Evolutionary conservation across 2,888 invertebrate genomes (phyloP).

Genomic region (Ceramica pisi): DNA sequence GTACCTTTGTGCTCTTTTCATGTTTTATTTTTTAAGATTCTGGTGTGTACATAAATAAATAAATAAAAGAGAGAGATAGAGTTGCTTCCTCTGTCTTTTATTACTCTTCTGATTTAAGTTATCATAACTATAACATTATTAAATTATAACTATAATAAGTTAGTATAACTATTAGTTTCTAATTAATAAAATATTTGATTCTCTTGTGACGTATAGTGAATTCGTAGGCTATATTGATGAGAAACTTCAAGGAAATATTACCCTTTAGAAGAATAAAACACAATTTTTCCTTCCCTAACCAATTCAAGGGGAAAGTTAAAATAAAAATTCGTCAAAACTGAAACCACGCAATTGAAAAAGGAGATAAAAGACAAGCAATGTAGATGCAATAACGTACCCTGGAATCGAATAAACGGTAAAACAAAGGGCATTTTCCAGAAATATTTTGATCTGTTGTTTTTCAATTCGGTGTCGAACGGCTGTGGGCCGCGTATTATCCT

Average conservation of each 20-base stretch:
- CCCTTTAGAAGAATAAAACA: neutral
- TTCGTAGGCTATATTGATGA: neutral
- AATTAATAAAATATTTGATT: neutral
- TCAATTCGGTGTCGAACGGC: conserved; percentile 58
- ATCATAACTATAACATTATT: too few species aligned
- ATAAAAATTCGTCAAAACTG: conserved; percentile 39
- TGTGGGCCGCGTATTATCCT: conserved; percentile 50
- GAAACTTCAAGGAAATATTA: conserved; percentile 19
- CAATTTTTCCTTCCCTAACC: neutral
- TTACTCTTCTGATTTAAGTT: too few species aligned
- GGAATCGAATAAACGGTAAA: conserved; percentile 49
- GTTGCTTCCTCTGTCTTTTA: too few species aligned
- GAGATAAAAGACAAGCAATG: conserved; percentile 41
- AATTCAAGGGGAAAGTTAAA: conserved; percentile 25
- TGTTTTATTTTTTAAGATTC: too few species aligned
- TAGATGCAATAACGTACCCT: conserved; percentile 50
- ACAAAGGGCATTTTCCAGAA: conserved; percentile 43
- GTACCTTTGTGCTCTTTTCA: too few species aligned
- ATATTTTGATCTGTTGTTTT: conserved; percentile 64
- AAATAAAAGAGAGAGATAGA: too few species aligned
- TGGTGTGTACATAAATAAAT: too few species aligned
- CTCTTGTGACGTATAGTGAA: neutral
- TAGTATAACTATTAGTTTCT: too few species aligned
- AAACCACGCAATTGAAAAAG: conserved; percentile 47
- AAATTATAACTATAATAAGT: too few species aligned